Evolutionary conservation across 1,140 invertebrate genomes (phyloP), one percentile per base, ranked within the genome.

Genomic region (Drosophila santomea): DNA sequence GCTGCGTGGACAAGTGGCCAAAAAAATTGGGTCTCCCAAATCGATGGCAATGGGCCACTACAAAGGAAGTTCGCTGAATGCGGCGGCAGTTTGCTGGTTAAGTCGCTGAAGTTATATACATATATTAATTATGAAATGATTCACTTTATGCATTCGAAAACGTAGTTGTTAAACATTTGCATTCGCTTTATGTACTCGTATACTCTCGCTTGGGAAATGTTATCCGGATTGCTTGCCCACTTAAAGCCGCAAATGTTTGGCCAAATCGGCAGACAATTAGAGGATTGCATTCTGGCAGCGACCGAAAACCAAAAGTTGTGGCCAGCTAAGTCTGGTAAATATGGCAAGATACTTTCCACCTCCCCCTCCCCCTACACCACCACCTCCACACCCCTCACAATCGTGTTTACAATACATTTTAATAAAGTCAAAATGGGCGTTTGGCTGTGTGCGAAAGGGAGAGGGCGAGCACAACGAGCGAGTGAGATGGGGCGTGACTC

Each of bases 1-100:
- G 25, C 60, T 78, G 48, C 80, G 80, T 82, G 80, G 80, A 82
- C 80, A 82, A 82, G 80, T 82, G 80, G 60, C 80, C 71, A 66
- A 66, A 52, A 51, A 62, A 32, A 55, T 14, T 28, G 41, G 11
- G 36, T 35, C 32, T 38, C 5, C 15, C n/a, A 67, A 44, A 59
- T 52, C 43, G 66, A 73, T 50, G 58, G 12, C 32, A 20, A 5
- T 14, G 43, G 11, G 20, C 39, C 28, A 38, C 14, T 36, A 44
- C 41, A 48, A 57, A 44, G 20, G 79, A 51, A 82, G 56, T 64
- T 78, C 32, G 28, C 25, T 17, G 17, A 17, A 17, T 17, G 17
- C 17, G 17, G 17, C 17, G 17, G 17, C 17, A 17, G 17, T 17
- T 17, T 17, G 17, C 17, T 17, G 17, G 17, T 17, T 17, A 17